Conservation (phyloP, 2,888 invertebrate species). For the Lingula anatina region DNA sequence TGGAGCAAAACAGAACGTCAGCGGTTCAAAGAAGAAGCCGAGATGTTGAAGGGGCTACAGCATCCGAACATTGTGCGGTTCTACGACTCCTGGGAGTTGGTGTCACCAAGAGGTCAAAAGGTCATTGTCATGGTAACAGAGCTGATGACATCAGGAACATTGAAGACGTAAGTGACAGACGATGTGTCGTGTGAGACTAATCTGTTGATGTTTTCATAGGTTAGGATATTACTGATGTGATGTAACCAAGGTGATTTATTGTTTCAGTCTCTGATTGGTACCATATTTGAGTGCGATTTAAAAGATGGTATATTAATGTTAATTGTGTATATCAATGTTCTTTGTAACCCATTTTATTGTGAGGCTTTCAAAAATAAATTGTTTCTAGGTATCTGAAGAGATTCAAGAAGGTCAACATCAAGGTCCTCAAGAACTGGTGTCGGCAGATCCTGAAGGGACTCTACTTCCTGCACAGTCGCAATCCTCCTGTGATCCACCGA, state of each 20-base stretch:
- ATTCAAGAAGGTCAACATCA: conserved; percentile 96
- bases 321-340: too few species aligned
- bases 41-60: conserved; percentile 97
- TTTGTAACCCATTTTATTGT: too few species aligned
- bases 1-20: conserved; percentile 90
- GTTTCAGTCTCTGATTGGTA: too few species aligned
- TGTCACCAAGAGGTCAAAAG: conserved; percentile 82
- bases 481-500: conserved; percentile 94
- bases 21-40: conserved; percentile 67
- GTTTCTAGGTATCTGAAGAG: conserved; percentile 78
- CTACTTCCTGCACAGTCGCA: conserved; percentile 90
- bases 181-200: too few species aligned
- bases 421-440: conserved; percentile 98
- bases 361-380: neutral
- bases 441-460: conserved; percentile 95
- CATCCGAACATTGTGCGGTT: conserved; percentile 60
- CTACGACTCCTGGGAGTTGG: conserved; percentile 98
- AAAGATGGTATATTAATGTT: too few species aligned
- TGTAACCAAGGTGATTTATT: too few species aligned
- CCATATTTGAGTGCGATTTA: too few species aligned
- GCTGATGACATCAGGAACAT: conserved; percentile 97
- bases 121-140: conserved; percentile 98
- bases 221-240: too few species aligned
- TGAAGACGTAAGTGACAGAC: conserved; percentile 91
- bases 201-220: too few species aligned